Conservation (phyloP, 37 sponge, comb jelly and placozoan species). For the Spongia lamella region DNA sequence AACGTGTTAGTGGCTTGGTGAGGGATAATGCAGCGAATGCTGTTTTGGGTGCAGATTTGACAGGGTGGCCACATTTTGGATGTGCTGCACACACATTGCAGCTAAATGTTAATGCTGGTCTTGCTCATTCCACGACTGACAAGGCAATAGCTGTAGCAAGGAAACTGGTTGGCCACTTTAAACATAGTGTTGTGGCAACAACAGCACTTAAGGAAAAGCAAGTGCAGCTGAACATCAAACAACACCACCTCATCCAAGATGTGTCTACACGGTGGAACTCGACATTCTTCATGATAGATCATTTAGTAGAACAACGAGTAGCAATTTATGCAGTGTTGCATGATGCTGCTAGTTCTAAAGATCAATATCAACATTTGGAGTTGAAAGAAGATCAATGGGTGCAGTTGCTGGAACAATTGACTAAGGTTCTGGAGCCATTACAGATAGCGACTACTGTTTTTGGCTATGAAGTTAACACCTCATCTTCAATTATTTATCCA, state of each 20-base stretch:
- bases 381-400: slow-evolving; percentile 18
- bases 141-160: slow-evolving; percentile 6
- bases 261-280: slow-evolving; percentile 32
- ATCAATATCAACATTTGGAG: slow-evolving; percentile 2
- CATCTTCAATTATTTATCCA: slow-evolving; percentile 10
- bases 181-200: slow-evolving; percentile 26
- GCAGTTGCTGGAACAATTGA: slow-evolving; percentile 8
- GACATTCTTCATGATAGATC: slow-evolving; percentile 16
- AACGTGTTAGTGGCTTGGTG: slow-evolving; percentile 12
- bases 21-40: slow-evolving; percentile 28
- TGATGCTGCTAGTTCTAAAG: not conserved
- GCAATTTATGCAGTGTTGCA: slow-evolving; percentile 15
- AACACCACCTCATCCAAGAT: slow-evolving; percentile 21
- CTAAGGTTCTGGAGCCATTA: slow-evolving; percentile 7
- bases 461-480: not conserved
- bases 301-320: slow-evolving; percentile 10
- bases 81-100: slow-evolving; percentile 10
- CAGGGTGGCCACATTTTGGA: slow-evolving; percentile 18
- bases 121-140: not conserved
- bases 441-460: slow-evolving; percentile 23
- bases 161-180: slow-evolving; percentile 24
- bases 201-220: slow-evolving; percentile 24
- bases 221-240: slow-evolving; percentile 6
- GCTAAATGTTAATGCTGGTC: slow-evolving; percentile 23
- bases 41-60: slow-evolving; percentile 1